A percentile compares a stretch with the other conserved stretches of the same genome.
Evolutionary conservation across 2,113 vertebrate genomes (phyloP).

Genomic region (Leucopsar rothschildi): DNA sequence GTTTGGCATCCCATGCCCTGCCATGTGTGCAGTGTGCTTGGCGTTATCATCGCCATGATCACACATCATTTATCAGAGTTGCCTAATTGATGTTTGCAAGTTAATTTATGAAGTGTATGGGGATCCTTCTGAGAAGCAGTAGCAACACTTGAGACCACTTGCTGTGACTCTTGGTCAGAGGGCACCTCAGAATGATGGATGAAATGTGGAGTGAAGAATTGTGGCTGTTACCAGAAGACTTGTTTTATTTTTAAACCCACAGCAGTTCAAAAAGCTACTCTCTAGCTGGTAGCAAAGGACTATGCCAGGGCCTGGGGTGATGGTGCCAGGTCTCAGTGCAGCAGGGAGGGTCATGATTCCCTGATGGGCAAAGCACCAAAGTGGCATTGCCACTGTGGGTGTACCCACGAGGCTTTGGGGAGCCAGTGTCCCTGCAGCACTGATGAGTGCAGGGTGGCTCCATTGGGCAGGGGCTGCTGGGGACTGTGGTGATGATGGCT

Average conservation of each 20-base stretch:
- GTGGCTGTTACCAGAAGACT: background rate
- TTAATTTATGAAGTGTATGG: background rate
- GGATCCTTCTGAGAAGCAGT: background rate
- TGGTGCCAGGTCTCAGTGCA: background rate
- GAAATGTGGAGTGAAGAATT: background rate
- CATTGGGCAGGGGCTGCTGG: background rate
- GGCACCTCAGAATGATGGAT: background rate
- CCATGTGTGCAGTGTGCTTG: rapidly evolving
- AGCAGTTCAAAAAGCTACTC: background rate
- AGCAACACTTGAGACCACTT: background rate
- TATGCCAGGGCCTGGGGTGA: rapidly evolving
- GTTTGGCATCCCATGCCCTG: background rate
- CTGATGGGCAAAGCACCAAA: background rate
- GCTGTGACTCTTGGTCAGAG: background rate
- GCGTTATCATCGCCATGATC: rapidly evolving
- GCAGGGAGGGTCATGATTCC: background rate
- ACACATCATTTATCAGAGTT: background rate
- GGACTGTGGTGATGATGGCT: background rate
- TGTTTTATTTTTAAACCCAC: background rate
- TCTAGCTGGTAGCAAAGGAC: background rate
- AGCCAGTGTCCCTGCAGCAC: rapidly evolving
- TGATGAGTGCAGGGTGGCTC: background rate
- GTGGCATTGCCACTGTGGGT: background rate
- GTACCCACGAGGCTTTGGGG: background rate
- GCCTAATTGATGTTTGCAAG: background rate